These are phyloP conservation scores for Apoderus coryli DNA, from an alignment of 2,888 invertebrate genomes.

Conservation along the genomic window DNA sequence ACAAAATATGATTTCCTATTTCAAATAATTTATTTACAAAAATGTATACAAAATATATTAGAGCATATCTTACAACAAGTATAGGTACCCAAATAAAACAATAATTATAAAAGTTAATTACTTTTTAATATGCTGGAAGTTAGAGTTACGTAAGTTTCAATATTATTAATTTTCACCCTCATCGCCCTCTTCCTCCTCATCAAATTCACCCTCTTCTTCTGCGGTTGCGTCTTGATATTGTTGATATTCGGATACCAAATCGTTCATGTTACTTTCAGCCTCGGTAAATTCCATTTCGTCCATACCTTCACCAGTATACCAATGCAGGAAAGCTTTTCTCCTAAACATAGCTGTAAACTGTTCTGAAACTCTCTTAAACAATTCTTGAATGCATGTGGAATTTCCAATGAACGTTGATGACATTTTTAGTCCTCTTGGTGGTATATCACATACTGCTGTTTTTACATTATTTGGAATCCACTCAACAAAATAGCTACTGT, in stretches of 20 bases:
- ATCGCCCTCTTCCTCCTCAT: conserved; percentile 57
- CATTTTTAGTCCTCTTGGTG: conserved; percentile 84
- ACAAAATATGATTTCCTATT: too few species aligned
- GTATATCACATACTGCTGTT: conserved; percentile 87
- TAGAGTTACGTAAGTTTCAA: too few species aligned
- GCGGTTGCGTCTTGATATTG: conserved; percentile 84
- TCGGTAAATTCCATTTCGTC: conserved; percentile 95
- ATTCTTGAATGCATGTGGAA: conserved; percentile 82
- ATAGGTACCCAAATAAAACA: too few species aligned
- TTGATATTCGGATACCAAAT: too few species aligned
- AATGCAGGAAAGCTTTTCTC: conserved; percentile 86
- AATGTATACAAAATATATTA: too few species aligned
- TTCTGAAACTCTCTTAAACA: conserved; percentile 80
- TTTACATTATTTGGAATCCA: conserved; percentile 95
- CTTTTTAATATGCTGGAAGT: too few species aligned
- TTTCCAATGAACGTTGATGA: conserved; percentile 90
- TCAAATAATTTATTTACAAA: too few species aligned
- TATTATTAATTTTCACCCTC: conserved; percentile 38
- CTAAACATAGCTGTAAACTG: conserved; percentile 88
- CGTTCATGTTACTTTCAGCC: conserved; percentile 88
- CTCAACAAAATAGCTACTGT: conserved; percentile 79
- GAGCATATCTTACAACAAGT: too few species aligned
- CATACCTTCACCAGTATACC: too few species aligned
- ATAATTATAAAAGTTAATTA: too few species aligned
- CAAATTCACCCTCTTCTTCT: conserved; percentile 68